Evolutionary conservation across 1,140 invertebrate species (phyloP), one percentile per base, ranked within the genome.

Genomic region (Bombus huntii): DNA sequence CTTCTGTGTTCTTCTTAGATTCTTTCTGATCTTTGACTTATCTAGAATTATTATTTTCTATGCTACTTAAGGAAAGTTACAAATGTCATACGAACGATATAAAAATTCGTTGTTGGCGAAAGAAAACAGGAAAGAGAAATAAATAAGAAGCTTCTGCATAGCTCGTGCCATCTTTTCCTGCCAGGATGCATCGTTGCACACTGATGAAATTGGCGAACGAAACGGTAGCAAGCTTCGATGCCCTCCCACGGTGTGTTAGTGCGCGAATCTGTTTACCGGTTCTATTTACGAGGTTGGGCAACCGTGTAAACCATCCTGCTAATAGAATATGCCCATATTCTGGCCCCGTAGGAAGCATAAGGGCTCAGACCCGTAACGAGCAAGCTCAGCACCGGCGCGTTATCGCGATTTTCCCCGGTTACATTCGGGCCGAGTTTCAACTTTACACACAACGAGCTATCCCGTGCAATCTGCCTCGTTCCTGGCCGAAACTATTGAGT

Each of bases 321-420:
- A 92, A 92, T 92, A 92, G 91, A 92, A 92, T 92, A 91, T 86
- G 88, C 83, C 76, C 83, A 66, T 87, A 73, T 73, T 68, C 73
- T 28, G 70, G 66, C 78, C 85, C 80, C 87, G 72, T 65, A 88
- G 87, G 90, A 86, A 81, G 74, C 87, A 87, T 83, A 81, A 79
- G 87, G 77, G 78, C 47, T 72, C 71, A 47, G 59, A 74, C 79
- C 77, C 79, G 74, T 87, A 86, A 92, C 86, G 81, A 79, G 79
- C 80, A 85, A 82, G 77, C 75, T 13, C 76, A 57, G 79, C 53
- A 74, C 80, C 73, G 31, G 73, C 79, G n/a, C 37, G 91, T 92
- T 92, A 91, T 92, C 91, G 88, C 74, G 86, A 88, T 90, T 84
- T 72, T 66, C 83, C 72, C 77, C 34, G 59, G n/a, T n/a, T 79